A percentile compares a stretch with the other conserved stretches of the same genome.
Evolutionary conservation across 2,797 vertebrate species (phyloP).

Genomic region (Sphaeramia orbicularis): DNA sequence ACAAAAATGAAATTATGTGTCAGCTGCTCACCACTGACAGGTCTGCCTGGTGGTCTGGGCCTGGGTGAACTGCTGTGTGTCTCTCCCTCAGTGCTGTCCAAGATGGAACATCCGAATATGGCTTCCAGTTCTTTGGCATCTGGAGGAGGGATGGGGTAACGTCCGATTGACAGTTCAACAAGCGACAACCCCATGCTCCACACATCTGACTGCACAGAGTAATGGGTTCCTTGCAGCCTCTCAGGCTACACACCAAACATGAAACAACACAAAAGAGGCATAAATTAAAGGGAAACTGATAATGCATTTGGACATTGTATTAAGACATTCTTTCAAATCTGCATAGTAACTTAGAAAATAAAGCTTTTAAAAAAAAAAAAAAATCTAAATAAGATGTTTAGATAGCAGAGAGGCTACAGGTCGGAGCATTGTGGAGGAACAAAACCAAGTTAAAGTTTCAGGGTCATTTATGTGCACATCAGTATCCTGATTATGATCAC

Average conservation of each 20-base stretch:
- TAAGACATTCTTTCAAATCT: neutral
- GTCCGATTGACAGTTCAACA: conserved; percentile 90
- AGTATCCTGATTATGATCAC: too few species aligned
- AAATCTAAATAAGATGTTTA: neutral
- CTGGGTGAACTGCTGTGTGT: conserved; percentile 86
- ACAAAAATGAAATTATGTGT: neutral
- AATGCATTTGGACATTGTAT: neutral
- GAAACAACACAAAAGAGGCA: conserved; percentile 1
- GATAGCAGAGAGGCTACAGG: neutral
- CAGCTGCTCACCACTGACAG: conserved; percentile 51
- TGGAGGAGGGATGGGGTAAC: conserved; percentile 92
- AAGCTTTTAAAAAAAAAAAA: too few species aligned
- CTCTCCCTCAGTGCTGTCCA: conserved; percentile 83
- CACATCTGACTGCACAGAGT: conserved; percentile 92
- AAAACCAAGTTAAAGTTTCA: too few species aligned
- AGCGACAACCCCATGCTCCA: conserved; percentile 94
- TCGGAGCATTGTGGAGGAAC: neutral
- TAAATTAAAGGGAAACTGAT: neutral
- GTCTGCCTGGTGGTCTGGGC: conserved; percentile 83
- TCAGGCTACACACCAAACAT: conserved; percentile 84
- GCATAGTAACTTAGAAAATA: too few species aligned
- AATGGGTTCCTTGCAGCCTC: conserved; percentile 91
- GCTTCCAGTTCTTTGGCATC: conserved; percentile 91
- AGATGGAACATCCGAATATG: conserved; percentile 87
- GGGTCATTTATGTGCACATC: too few species aligned